Percentiles rank a stretch among this genome's conserved stretches.
Evolutionary conservation across 2,888 invertebrate genomes (phyloP).

Genomic region (Limenitis arthemis): DNA sequence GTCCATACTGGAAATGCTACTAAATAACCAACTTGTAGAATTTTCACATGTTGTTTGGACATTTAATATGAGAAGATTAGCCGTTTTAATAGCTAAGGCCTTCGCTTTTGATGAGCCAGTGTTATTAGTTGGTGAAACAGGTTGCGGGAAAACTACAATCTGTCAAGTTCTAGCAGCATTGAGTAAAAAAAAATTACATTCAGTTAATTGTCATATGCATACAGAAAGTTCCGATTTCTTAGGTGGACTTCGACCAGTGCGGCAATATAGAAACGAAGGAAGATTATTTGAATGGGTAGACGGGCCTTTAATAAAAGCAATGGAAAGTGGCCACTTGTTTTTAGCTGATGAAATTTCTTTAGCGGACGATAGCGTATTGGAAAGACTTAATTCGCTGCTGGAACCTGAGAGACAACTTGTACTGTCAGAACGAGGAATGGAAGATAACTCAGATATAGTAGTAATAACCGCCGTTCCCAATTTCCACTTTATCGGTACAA

Average conservation of each 20-base stretch:
- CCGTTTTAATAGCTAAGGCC: slow-evolving; percentile 85
- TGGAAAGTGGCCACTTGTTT: slow-evolving; percentile 90
- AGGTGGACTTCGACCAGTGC: slow-evolving; percentile 93
- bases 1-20: slow-evolving; percentile 76
- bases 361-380: slow-evolving; percentile 98
- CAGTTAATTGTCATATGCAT: slow-evolving; percentile 98
- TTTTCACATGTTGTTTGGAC: slow-evolving; percentile 96
- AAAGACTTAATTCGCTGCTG: slow-evolving; percentile 95
- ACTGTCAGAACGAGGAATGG: slow-evolving; percentile 90
- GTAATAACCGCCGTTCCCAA: slow-evolving; percentile 78
- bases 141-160: slow-evolving; percentile 97
- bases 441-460: slow-evolving; percentile 70
- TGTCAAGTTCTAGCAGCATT: slow-evolving; percentile 89
- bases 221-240: slow-evolving; percentile 98
- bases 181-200: slow-evolving; percentile 76
- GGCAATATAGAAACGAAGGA: slow-evolving; percentile 73
- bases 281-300: slow-evolving; percentile 97
- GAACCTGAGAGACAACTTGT: slow-evolving; percentile 94
- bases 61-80: slow-evolving; percentile 87
- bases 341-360: slow-evolving; percentile 98
- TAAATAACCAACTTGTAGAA: slow-evolving; percentile 64
- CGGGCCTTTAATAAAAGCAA: slow-evolving; percentile 93
- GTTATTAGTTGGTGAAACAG: slow-evolving; percentile 96
- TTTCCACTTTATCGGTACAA: slow-evolving; percentile 96
- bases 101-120: slow-evolving; percentile 94